Evolutionary conservation across 1,140 invertebrate species (phyloP).

Genomic region (Drosophila mayri): DNA sequence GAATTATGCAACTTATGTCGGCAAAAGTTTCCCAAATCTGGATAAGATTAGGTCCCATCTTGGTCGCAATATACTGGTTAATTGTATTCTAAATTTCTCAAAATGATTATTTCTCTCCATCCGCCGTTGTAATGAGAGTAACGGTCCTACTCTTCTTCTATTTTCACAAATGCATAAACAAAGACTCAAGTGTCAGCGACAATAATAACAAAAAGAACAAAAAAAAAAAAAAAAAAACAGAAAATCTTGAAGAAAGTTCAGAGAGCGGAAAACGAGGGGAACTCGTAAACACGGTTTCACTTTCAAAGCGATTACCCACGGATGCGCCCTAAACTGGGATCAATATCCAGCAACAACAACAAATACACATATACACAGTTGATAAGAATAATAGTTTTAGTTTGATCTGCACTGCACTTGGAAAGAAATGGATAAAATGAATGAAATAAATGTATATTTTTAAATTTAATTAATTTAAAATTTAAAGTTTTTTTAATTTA

Average conservation of each 20-base stretch:
- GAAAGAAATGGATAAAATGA: background rate
- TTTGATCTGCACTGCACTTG: slow-evolving; percentile 8
- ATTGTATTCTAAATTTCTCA: background rate
- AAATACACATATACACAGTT: slow-evolving; percentile 26
- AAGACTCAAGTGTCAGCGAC: slow-evolving; percentile 46
- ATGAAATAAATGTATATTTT: no score
- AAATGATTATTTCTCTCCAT: background rate
- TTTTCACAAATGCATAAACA: slow-evolving; percentile 42
- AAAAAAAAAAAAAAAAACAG: slow-evolving; percentile 42
- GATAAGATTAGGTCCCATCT: background rate
- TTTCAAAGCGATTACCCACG: slow-evolving; percentile 81
- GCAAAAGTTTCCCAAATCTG: background rate
- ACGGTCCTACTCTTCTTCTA: slow-evolving; percentile 3
- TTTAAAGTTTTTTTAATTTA: no score
- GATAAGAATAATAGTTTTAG: slow-evolving; percentile 66
- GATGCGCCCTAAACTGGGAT: slow-evolving; percentile 61
- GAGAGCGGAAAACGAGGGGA: slow-evolving; percentile 61
- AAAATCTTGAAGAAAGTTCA: slow-evolving; percentile 36
- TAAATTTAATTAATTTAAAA: no score
- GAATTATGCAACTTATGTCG: background rate
- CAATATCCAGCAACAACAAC: slow-evolving; percentile 55
- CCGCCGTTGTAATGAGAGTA: background rate
- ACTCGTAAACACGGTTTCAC: slow-evolving; percentile 79
- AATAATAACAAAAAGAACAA: slow-evolving; percentile 42
- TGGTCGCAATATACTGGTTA: background rate